Evolutionary conservation across 2,888 invertebrate species (phyloP).

Genomic region (Adelphocoris suturalis): DNA sequence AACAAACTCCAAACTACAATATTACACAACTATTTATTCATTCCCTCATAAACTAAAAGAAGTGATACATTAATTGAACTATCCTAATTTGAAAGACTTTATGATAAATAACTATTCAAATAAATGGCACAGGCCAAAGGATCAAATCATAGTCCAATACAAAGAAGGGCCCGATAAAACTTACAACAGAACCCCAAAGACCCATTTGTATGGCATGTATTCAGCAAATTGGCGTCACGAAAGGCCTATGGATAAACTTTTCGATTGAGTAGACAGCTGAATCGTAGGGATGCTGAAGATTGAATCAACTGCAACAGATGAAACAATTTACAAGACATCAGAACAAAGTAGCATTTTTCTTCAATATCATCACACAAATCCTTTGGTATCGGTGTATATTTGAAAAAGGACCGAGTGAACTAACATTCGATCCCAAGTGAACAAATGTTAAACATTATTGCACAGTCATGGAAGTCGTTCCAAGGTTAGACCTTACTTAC

Average conservation of each 20-base stretch:
- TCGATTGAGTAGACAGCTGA: slow-evolving; percentile 15
- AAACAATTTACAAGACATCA: background rate
- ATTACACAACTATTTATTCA: background rate
- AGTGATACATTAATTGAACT: slow-evolving; percentile 46
- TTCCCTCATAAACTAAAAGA: slow-evolving; percentile 18
- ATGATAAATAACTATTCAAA: slow-evolving; percentile 26
- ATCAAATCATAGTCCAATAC: slow-evolving; percentile 32
- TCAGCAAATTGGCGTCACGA: background rate
- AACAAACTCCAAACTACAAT: background rate
- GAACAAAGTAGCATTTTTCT: no score
- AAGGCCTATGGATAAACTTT: slow-evolving; percentile 11
- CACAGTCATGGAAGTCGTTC: no score
- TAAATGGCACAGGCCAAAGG: slow-evolving; percentile 57
- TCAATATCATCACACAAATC: no score
- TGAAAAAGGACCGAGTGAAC: no score
- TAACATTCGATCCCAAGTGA: no score
- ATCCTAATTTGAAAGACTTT: slow-evolving; percentile 66
- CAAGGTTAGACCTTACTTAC: no score
- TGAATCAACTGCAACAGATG: slow-evolving; percentile 51
- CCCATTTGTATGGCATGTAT: slow-evolving; percentile 17
- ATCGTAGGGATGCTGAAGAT: slow-evolving; percentile 55
- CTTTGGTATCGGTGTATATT: no score
- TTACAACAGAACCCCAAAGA: slow-evolving; percentile 17
- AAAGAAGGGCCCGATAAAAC: background rate
- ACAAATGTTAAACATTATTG: no score